A percentile compares a stretch with the other conserved stretches of the same genome.
phyloP scores from a whole-genome alignment of 2,797 vertebrate genomes.

The Heliangelus exortis region DNA sequence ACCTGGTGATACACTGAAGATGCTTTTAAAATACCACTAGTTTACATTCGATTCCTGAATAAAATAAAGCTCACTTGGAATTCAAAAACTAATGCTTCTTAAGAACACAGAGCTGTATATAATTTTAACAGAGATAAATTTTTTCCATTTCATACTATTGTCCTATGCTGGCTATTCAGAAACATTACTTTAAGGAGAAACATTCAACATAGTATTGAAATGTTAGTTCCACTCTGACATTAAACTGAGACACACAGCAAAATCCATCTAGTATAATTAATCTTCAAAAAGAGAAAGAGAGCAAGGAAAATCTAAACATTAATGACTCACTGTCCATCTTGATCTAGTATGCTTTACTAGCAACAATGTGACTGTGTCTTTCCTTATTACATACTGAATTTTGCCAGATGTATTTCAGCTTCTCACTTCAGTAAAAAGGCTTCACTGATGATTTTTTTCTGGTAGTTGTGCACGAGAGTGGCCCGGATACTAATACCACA shows the following conservation, averaged over 20 bases:
- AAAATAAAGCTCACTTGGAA: slow-evolving; percentile 7
- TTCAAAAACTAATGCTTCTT: background rate
- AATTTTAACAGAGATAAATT: background rate
- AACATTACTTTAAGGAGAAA: background rate
- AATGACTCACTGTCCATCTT: background rate
- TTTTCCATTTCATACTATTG: background rate
- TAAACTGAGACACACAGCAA: background rate
- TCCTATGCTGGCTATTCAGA: background rate
- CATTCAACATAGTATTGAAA: background rate
- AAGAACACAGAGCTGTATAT: background rate
- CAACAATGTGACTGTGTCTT: background rate
- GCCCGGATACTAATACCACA: background rate
- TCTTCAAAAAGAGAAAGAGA: background rate
- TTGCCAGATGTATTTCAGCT: background rate
- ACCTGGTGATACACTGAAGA: background rate
- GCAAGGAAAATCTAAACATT: background rate
- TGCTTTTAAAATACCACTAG: background rate
- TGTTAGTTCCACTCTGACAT: background rate
- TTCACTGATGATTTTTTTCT: background rate
- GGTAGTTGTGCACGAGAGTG: background rate
- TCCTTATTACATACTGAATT: background rate
- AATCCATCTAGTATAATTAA: background rate
- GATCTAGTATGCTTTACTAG: background rate
- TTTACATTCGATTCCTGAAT: background rate
- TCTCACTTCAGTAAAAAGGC: background rate